These are phyloP conservation scores for Amiota minor DNA, from an alignment of 2,888 invertebrate species.

Conservation along the genomic window DNA sequence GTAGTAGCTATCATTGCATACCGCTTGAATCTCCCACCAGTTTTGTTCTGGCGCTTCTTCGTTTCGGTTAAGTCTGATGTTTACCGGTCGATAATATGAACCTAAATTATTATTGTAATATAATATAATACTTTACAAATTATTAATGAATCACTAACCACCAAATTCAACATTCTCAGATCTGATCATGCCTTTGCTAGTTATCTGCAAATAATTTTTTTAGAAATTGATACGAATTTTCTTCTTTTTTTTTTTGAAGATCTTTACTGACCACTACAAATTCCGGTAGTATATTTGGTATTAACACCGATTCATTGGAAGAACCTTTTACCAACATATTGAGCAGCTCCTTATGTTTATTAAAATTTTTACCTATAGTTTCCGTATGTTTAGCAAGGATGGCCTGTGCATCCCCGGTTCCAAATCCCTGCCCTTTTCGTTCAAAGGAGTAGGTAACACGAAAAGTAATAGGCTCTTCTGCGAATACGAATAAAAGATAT, in stretches of 20 bases:
- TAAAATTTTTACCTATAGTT: constrained; percentile 6
- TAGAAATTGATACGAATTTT: not conserved
- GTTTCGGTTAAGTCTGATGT: not conserved
- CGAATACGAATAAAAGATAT: not conserved
- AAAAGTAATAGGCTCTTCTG: not conserved
- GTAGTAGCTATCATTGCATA: constrained; percentile 73
- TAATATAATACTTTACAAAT: not conserved
- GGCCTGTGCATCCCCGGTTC: no score
- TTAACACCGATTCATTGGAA: constrained; percentile 35
- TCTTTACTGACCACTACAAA: constrained; percentile 44
- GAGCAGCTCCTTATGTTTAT: constrained; percentile 41
- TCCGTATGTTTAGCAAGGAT: no score
- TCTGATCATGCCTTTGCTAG: not conserved
- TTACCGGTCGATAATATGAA: not conserved
- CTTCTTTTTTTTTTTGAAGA: not conserved
- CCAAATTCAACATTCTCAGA: not conserved
- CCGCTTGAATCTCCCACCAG: constrained; percentile 81
- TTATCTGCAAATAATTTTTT: not conserved
- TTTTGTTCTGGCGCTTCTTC: constrained; percentile 44
- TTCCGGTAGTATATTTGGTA: constrained; percentile 54
- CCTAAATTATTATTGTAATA: not conserved
- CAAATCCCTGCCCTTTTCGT: not conserved
- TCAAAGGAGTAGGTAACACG: not conserved
- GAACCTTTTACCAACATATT: constrained; percentile 32
- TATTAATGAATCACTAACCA: not conserved